A percentile compares a stretch with the other conserved stretches of the same genome.
These are phyloP conservation scores for Camelus bactrianus DNA, from an alignment of 2,113 vertebrate species.

Conservation along the genomic window DNA sequence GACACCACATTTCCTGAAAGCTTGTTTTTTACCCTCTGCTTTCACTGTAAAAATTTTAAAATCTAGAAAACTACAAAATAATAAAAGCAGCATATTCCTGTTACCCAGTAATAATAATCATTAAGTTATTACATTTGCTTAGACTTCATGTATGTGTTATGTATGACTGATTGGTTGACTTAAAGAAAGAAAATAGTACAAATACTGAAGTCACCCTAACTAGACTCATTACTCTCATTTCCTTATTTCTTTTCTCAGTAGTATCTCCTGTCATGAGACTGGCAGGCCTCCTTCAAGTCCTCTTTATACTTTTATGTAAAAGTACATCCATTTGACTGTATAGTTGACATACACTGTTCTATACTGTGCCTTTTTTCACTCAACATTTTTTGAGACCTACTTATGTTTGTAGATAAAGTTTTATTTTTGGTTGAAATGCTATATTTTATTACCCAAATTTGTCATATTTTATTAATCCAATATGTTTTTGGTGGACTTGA, in stretches of 20 bases:
- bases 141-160: not conserved
- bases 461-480: conserved; percentile 16
- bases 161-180: not conserved
- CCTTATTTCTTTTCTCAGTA: not conserved
- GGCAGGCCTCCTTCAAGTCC: not conserved
- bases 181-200: not conserved
- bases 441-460: not conserved
- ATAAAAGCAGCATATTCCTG: not conserved
- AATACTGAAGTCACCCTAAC: not conserved
- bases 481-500: not conserved
- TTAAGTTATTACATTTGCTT: not conserved
- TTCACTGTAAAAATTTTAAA: not conserved
- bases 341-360: not conserved
- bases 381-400: not conserved
- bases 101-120: not conserved
- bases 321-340: not conserved
- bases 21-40: not conserved
- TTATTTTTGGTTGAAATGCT: not conserved
- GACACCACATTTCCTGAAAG: not conserved
- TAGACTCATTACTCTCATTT: not conserved
- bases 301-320: not conserved
- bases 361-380: not conserved
- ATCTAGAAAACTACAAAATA: conserved; percentile 7
- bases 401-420: not conserved
- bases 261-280: not conserved